These are phyloP conservation scores for Alcis repandata DNA, from an alignment of 2,888 invertebrate genomes.

Conservation along the genomic window DNA sequence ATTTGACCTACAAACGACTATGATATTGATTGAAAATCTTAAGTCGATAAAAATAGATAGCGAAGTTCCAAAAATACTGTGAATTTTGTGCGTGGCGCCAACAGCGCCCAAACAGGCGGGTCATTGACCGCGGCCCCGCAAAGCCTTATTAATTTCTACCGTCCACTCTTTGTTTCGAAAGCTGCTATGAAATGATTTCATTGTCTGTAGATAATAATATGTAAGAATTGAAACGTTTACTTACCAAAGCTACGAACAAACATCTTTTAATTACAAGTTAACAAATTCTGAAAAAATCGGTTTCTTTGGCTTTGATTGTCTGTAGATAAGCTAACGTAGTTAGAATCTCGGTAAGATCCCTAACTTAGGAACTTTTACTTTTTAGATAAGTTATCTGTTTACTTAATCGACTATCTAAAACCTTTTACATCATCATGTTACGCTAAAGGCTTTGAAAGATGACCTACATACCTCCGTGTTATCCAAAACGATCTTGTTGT, in stretches of 20 bases:
- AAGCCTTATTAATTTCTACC: slow-evolving; percentile 24
- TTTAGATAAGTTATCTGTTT: neutral
- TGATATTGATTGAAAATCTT: neutral
- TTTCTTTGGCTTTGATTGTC: neutral
- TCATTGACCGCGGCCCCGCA: slow-evolving; percentile 20
- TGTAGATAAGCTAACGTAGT: neutral
- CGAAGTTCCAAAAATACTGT: slow-evolving; percentile 14
- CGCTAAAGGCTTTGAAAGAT: neutral
- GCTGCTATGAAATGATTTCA: too few relatives aligned
- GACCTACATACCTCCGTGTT: neutral
- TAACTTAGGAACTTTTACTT: too few relatives aligned
- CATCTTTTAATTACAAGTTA: neutral
- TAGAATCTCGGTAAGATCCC: too few relatives aligned
- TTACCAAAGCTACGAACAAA: neutral
- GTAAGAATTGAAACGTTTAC: too few relatives aligned
- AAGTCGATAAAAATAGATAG: slow-evolving; percentile 9
- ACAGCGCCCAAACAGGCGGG: slow-evolving; percentile 9
- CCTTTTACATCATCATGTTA: neutral
- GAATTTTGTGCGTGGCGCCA: slow-evolving; percentile 7
- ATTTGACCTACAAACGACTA: neutral
- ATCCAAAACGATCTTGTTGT: too few relatives aligned
- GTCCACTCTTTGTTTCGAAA: slow-evolving; percentile 10
- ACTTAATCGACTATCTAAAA: too few relatives aligned
- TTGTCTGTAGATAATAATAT: too few relatives aligned
- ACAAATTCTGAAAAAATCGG: neutral